Evolutionary conservation across 2,888 invertebrate genomes (phyloP).

Genomic region (Branchinecta sandiegonensis): DNA sequence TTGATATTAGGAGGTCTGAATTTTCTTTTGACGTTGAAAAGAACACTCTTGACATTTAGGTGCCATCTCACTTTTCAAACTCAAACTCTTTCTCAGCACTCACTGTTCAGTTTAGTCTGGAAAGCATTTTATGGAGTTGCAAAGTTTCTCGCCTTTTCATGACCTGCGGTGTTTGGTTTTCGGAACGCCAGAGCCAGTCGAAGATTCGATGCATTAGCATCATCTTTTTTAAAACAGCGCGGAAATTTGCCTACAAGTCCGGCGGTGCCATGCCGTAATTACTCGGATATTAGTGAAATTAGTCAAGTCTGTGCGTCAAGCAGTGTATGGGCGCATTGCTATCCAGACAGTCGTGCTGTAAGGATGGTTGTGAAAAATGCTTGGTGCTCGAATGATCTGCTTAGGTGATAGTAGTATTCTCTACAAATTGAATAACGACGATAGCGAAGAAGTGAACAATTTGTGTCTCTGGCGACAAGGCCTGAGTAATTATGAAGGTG

Average conservation of each 20-base stretch:
- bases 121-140: too few species aligned
- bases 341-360: background rate
- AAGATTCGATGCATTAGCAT: too few species aligned
- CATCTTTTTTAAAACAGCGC: background rate
- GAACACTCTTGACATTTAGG: background rate
- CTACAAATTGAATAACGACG: background rate
- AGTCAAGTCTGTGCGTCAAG: background rate
- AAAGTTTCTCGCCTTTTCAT: too few species aligned
- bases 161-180: too few species aligned
- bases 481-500: conserved; percentile 1
- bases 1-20: too few species aligned
- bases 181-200: too few species aligned
- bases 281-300: conserved; percentile 15
- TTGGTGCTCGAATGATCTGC: conserved; percentile 8
- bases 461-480: conserved; percentile 7
- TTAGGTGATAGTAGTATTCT: conserved; percentile 13
- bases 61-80: background rate
- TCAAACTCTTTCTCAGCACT: too few species aligned
- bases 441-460: background rate
- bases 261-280: background rate
- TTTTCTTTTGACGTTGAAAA: too few species aligned
- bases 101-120: too few species aligned
- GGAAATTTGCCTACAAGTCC: background rate
- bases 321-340: background rate
- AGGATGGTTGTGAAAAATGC: conserved; percentile 12